A percentile compares a stretch with the other conserved stretches of the same genome.
Conservation (phyloP, 2,888 invertebrate genomes). For the Philopedon plagiatum region DNA sequence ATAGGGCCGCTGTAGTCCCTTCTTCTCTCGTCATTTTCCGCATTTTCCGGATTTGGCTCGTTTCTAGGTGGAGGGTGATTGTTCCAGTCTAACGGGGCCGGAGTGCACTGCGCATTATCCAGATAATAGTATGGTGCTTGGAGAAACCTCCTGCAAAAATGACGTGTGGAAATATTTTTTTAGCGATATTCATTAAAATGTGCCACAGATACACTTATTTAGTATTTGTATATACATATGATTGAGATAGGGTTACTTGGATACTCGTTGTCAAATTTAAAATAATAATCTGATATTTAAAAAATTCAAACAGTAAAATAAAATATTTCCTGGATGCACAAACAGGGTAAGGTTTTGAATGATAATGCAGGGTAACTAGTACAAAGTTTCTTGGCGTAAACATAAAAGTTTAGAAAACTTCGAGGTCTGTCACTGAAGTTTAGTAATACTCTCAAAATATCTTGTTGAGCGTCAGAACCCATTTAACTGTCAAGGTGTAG, state of each 20-base stretch:
- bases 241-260: neutral
- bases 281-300: neutral
- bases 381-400: too few species aligned
- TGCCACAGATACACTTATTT: neutral
- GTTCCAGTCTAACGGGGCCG: constrained; percentile 75
- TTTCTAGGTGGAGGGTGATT: constrained; percentile 64
- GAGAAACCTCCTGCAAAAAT: constrained; percentile 77
- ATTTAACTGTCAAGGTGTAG: too few species aligned
- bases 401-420: too few species aligned
- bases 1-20: constrained; percentile 76
- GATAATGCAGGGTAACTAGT: too few species aligned
- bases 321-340: too few species aligned
- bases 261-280: constrained; percentile 2
- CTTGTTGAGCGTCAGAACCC: too few species aligned
- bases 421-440: too few species aligned
- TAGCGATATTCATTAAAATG: neutral
- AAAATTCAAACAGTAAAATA: too few species aligned
- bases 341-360: neutral
- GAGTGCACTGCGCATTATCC: constrained; percentile 80
- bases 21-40: constrained; percentile 30
- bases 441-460: too few species aligned
- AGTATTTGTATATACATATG: neutral
- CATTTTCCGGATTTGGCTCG: constrained; percentile 46
- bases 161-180: constrained; percentile 21
- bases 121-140: constrained; percentile 86